These are phyloP conservation scores for Agriopis aurantiaria DNA, from an alignment of 2,888 invertebrate genomes.

Conservation along the genomic window DNA sequence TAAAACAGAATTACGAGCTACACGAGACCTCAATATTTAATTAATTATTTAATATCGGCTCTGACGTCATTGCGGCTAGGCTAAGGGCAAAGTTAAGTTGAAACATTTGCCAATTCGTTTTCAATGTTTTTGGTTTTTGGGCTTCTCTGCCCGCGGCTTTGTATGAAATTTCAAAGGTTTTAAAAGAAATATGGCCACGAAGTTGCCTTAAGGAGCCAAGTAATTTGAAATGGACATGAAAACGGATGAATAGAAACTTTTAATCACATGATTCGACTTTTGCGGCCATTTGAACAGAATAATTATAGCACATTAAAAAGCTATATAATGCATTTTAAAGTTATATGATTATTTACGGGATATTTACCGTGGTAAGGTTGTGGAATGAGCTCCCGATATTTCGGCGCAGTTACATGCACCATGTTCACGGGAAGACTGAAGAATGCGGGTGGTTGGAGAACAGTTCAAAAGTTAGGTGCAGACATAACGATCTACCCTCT, in stretches of 20 bases:
- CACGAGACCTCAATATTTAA: conserved; percentile 71
- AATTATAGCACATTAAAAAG: conserved; percentile 25
- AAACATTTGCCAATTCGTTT: conserved; percentile 20
- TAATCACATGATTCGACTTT: conserved; percentile 26
- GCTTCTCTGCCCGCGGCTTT: background rate
- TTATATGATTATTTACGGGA: too few relatives aligned
- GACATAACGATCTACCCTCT: too few relatives aligned
- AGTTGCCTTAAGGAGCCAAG: conserved; percentile 8
- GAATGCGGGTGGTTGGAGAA: too few relatives aligned
- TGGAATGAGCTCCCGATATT: too few relatives aligned
- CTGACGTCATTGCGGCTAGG: conserved; percentile 44
- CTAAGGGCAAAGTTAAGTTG: conserved; percentile 25
- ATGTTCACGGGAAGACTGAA: too few relatives aligned
- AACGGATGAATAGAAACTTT: conserved; percentile 31
- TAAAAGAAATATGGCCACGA: background rate
- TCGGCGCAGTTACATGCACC: too few relatives aligned
- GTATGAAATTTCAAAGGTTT: background rate
- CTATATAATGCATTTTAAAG: too few relatives aligned
- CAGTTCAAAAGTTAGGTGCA: too few relatives aligned
- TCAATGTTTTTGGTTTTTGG: conserved; percentile 13
- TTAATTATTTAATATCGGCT: conserved; percentile 58
- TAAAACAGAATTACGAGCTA: conserved; percentile 71
- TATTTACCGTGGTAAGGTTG: too few relatives aligned
- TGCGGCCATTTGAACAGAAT: conserved; percentile 28
- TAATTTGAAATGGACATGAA: conserved; percentile 24